These are phyloP conservation scores for Pao palembangensis DNA, from an alignment of 2,113 vertebrate genomes.

Conservation along the genomic window DNA sequence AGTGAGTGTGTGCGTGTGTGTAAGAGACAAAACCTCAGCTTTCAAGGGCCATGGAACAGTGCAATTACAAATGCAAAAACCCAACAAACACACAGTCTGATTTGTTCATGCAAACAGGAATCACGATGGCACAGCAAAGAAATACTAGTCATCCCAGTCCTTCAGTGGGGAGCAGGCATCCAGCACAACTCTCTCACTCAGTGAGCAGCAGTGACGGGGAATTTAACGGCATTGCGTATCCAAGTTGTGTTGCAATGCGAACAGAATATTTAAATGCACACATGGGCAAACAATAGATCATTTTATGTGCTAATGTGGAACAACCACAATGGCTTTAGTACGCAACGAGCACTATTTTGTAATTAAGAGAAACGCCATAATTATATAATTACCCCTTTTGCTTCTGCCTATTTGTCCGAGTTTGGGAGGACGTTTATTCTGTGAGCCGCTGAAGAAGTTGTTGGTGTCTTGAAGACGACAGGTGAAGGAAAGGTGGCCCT, in stretches of 20 bases:
- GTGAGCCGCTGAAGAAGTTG: slow-evolving; percentile 90
- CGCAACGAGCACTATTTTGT: background rate
- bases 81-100: slow-evolving; percentile 1
- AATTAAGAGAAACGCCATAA: slow-evolving; percentile 38
- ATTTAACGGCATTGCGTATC: slow-evolving; percentile 66
- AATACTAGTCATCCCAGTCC: slow-evolving; percentile 28
- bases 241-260: slow-evolving; percentile 66
- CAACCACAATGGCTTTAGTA: too few species aligned
- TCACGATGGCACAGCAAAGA: background rate
- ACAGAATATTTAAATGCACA: slow-evolving; percentile 37
- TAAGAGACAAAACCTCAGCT: slow-evolving; percentile 5
- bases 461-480: slow-evolving; percentile 97
- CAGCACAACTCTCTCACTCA: slow-evolving; percentile 20
- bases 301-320: background rate
- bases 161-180: slow-evolving; percentile 24
- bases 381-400: slow-evolving; percentile 85
- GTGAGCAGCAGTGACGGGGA: slow-evolving; percentile 31
- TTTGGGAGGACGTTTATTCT: slow-evolving; percentile 93
- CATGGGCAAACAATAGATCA: slow-evolving; percentile 23
- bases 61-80: slow-evolving; percentile 16
- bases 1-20: slow-evolving; percentile 3
- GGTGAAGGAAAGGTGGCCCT: slow-evolving; percentile 93
- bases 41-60: slow-evolving; percentile 3
- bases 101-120: slow-evolving; percentile 24
- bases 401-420: slow-evolving; percentile 93